Evolutionary conservation across 2,797 vertebrate genomes (phyloP).

Genomic region (Hemibagrus guttatus): DNA sequence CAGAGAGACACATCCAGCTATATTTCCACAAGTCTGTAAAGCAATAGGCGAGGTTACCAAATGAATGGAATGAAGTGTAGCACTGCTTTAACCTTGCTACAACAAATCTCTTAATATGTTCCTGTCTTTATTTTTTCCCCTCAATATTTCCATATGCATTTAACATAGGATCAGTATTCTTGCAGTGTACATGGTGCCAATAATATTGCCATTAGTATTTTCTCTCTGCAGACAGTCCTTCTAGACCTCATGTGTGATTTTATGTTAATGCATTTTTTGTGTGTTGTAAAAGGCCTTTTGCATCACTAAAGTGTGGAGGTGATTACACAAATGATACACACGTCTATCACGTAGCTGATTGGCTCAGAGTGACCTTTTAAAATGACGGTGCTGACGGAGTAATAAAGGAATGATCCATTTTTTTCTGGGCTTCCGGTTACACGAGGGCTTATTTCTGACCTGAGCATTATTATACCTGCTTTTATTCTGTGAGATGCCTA

Average conservation of each 20-base stretch:
- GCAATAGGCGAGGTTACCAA: neutral
- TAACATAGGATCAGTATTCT: neutral
- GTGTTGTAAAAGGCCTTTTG: neutral
- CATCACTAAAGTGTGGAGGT: neutral
- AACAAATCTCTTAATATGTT: neutral
- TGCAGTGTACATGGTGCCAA: neutral
- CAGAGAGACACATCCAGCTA: neutral
- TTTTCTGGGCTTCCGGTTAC: neutral
- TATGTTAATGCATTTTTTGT: neutral
- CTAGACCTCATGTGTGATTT: neutral
- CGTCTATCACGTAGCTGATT: conserved; percentile 18
- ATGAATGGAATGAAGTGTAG: neutral
- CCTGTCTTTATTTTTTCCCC: neutral
- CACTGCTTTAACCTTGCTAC: neutral
- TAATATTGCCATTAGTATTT: neutral
- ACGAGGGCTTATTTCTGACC: neutral
- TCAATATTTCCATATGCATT: neutral
- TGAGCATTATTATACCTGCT: neutral
- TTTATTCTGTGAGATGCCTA: neutral
- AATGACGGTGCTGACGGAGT: conserved; percentile 34
- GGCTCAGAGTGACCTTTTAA: conserved; percentile 27
- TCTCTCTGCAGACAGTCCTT: neutral
- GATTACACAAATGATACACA: conserved; percentile 8
- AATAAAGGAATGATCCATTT: conserved; percentile 41
- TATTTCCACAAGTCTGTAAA: neutral